Conservation (phyloP, 2,797 vertebrate genomes). For the Clangula hyemalis region DNA sequence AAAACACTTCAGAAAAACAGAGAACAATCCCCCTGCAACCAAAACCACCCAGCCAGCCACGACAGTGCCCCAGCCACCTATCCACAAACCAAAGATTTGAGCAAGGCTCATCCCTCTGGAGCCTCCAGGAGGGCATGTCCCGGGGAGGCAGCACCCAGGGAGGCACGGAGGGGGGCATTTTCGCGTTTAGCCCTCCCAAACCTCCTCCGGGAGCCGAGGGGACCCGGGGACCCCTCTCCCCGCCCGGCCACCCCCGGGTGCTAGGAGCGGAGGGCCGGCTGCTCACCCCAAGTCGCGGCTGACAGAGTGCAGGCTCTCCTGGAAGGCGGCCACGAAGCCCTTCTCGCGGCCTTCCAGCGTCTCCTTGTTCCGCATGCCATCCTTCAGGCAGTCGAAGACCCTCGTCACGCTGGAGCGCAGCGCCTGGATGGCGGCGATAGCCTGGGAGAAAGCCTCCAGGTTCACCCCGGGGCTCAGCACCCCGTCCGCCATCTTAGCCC, state of each 20-base stretch:
- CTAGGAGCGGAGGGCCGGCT: neutral
- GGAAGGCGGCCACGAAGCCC: slow-evolving; percentile 89
- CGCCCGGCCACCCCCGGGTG: neutral
- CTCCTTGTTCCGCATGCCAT: slow-evolving; percentile 94
- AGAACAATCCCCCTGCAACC: neutral
- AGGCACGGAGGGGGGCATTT: fast-evolving
- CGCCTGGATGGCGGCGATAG: slow-evolving; percentile 93
- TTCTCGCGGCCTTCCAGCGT: slow-evolving; percentile 93
- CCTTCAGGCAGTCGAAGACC: slow-evolving; percentile 95
- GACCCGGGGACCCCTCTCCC: neutral
- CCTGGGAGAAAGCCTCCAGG: slow-evolving; percentile 94
- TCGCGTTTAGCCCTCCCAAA: neutral
- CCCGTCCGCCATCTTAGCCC: slow-evolving; percentile 87
- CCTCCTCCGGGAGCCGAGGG: fast-evolving
- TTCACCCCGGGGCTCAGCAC: slow-evolving; percentile 90
- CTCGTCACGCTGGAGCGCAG: slow-evolving; percentile 95
- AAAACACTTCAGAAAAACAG: fast-evolving
- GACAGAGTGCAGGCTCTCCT: slow-evolving; percentile 94
- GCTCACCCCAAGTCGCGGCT: slow-evolving; percentile 95
- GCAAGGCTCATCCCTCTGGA: neutral
- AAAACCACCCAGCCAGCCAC: neutral
- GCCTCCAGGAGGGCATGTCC: neutral
- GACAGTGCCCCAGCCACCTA: fast-evolving
- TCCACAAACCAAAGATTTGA: fast-evolving
- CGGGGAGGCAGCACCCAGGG: fast-evolving